A percentile compares a stretch with the other conserved stretches of the same genome.
Conservation (phyloP, 2,888 invertebrate species). For the Muschampia plurimacula region DNA sequence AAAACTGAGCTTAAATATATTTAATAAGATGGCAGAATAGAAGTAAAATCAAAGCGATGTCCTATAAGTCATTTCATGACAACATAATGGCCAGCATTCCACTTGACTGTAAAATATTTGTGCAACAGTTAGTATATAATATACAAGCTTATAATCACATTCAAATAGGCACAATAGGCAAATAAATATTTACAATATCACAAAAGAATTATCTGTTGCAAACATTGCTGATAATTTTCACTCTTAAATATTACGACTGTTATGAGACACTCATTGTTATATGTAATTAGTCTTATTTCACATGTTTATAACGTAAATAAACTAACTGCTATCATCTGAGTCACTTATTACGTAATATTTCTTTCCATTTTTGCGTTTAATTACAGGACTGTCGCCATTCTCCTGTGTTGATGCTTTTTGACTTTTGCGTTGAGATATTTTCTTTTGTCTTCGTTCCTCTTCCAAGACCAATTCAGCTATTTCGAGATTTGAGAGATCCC, state of each 20-base stretch:
- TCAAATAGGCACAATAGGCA: too few relatives aligned
- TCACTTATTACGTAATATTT: slow-evolving; percentile 71
- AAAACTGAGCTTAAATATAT: too few relatives aligned
- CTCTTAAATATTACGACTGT: too few relatives aligned
- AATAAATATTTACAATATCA: too few relatives aligned
- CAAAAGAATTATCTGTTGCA: not conserved
- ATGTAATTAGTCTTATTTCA: not conserved
- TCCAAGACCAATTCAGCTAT: slow-evolving; percentile 86
- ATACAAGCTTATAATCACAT: not conserved
- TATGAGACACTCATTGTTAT: too few relatives aligned
- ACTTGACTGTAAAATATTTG: too few relatives aligned
- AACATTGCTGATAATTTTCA: not conserved
- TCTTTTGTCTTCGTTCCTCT: slow-evolving; percentile 56
- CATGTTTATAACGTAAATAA: not conserved
- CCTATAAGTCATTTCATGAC: too few relatives aligned
- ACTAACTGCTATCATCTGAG: slow-evolving; percentile 70
- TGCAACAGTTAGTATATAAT: too few relatives aligned
- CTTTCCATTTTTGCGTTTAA: slow-evolving; percentile 59
- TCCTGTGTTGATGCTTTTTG: not conserved
- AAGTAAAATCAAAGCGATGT: too few relatives aligned
- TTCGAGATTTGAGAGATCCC: slow-evolving; percentile 85
- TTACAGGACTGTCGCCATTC: slow-evolving; percentile 65
- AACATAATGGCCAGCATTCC: too few relatives aligned
- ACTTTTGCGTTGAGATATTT: slow-evolving; percentile 37
- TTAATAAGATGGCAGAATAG: too few relatives aligned